These are phyloP conservation scores for Automeris io DNA, from an alignment of 2,888 invertebrate genomes.

Conservation along the genomic window DNA sequence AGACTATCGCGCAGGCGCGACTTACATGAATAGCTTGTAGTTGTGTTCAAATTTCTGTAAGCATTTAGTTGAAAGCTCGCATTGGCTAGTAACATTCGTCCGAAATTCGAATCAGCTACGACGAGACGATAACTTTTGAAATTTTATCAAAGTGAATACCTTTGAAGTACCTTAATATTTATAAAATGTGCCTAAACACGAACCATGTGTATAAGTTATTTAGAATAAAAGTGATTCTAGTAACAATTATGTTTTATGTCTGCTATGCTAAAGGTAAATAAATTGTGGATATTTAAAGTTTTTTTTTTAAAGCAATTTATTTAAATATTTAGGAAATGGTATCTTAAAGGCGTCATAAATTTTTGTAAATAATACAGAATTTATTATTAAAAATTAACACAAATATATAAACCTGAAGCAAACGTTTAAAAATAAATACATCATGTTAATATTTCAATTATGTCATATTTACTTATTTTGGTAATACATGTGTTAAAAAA, in stretches of 20 bases:
- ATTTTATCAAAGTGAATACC: background rate
- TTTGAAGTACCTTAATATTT: background rate
- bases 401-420: no score
- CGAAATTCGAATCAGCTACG: background rate
- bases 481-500: no score
- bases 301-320: no score
- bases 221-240: background rate
- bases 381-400: no score
- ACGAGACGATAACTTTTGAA: background rate
- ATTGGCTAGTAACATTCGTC: background rate
- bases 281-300: no score
- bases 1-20: background rate
- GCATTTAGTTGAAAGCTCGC: background rate
- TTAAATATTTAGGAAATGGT: no score
- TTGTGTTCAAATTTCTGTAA: background rate
- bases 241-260: background rate
- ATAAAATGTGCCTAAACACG: background rate
- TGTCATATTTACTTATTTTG: no score
- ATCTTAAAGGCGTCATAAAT: no score
- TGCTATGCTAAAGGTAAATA: constrained; percentile 2
- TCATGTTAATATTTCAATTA: no score
- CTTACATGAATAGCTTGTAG: background rate
- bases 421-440: no score
- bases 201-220: background rate
- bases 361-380: no score